These are phyloP conservation scores for Tenthredo scrophulariae DNA, from an alignment of 2,888 invertebrate species.

Conservation along the genomic window DNA sequence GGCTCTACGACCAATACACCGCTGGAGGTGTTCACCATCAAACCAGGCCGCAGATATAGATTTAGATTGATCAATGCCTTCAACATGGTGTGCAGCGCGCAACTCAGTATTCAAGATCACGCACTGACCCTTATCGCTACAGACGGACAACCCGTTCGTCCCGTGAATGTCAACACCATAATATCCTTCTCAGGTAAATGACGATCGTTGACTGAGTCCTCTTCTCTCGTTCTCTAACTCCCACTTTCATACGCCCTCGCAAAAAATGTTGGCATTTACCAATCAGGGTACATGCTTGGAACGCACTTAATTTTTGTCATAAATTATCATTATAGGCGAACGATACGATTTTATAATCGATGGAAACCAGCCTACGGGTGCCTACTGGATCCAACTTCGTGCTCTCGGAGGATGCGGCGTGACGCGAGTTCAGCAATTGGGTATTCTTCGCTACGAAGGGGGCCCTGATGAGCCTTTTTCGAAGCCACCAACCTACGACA, in stretches of 20 bases:
- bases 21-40: slow-evolving; percentile 66
- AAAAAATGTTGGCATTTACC: not conserved
- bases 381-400: slow-evolving; percentile 80
- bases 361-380: slow-evolving; percentile 76
- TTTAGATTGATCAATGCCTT: slow-evolving; percentile 80
- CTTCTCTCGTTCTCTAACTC: not conserved
- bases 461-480: slow-evolving; percentile 68
- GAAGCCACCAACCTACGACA: slow-evolving; percentile 70
- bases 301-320: not conserved
- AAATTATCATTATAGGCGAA: slow-evolving; percentile 79
- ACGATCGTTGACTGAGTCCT: not conserved
- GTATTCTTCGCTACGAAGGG: slow-evolving; percentile 78
- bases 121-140: slow-evolving; percentile 79
- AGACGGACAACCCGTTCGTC: slow-evolving; percentile 80
- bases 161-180: slow-evolving; percentile 73
- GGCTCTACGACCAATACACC: slow-evolving; percentile 49
- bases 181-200: slow-evolving; percentile 79
- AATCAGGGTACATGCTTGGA: not conserved
- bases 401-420: slow-evolving; percentile 78
- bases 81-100: slow-evolving; percentile 79
- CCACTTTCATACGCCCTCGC: slow-evolving; percentile 61
- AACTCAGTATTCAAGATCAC: slow-evolving; percentile 79
- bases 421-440: slow-evolving; percentile 77
- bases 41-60: slow-evolving; percentile 79
- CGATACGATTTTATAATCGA: slow-evolving; percentile 82